Conservation (phyloP, 2,797 vertebrate species). For the Argyrosomus regius region DNA sequence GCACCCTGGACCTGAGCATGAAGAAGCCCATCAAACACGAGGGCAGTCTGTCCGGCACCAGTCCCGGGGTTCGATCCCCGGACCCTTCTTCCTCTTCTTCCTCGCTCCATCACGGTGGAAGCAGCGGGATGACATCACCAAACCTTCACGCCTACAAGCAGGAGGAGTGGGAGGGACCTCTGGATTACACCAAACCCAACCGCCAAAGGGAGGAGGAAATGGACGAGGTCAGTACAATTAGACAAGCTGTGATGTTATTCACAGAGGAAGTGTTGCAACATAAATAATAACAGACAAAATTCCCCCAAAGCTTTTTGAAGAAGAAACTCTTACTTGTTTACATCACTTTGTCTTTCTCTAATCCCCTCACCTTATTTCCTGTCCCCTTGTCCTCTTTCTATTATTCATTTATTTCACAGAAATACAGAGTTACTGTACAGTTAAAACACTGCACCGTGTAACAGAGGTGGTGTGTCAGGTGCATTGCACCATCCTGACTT, state of each 20-base stretch:
- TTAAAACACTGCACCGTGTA: conserved; percentile 69
- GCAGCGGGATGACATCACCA: conserved; percentile 93
- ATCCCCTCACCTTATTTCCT: conserved; percentile 61
- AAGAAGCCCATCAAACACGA: conserved; percentile 94
- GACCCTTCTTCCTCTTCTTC: conserved; percentile 91
- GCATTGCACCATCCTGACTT: conserved; percentile 82
- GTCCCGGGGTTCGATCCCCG: conserved; percentile 91
- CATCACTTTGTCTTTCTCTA: conserved; percentile 62
- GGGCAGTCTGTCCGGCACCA: conserved; percentile 88
- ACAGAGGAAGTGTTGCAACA: conserved; percentile 66
- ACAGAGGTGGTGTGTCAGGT: conserved; percentile 82
- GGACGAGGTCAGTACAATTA: conserved; percentile 89
- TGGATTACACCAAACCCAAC: conserved; percentile 98
- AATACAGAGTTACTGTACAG: conserved; percentile 66
- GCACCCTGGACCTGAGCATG: conserved; percentile 98
- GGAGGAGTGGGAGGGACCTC: conserved; percentile 97
- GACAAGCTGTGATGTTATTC: conserved; percentile 32
- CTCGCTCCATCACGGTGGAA: conserved; percentile 87
- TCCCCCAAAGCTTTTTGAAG: conserved; percentile 60
- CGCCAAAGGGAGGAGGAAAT: conserved; percentile 94
- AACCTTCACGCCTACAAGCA: conserved; percentile 93
- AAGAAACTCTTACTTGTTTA: conserved; percentile 63
- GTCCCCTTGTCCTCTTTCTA: conserved; percentile 65
- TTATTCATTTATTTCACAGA: conserved; percentile 68
- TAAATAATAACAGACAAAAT: conserved; percentile 64